A percentile compares a stretch with the other conserved stretches of the same genome.
Conservation (phyloP, 2,797 vertebrate species). For the Melopsittacus undulatus region DNA sequence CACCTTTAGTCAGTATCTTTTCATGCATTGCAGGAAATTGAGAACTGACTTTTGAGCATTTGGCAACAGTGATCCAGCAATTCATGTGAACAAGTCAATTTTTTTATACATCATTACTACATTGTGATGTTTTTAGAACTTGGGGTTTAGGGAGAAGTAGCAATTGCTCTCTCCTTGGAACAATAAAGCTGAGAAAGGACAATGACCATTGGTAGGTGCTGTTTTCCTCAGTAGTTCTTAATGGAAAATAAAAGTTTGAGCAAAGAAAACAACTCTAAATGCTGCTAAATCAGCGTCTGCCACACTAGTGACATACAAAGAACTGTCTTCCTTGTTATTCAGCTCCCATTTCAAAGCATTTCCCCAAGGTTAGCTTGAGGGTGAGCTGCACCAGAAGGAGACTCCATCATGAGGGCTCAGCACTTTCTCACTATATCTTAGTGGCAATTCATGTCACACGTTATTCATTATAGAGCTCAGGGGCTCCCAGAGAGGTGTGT, state of each 20-base stretch:
- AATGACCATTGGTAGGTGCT: not conserved
- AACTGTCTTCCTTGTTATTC: not conserved
- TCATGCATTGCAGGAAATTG: not conserved
- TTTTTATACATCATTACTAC: not conserved
- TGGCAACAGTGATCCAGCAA: slow-evolving; percentile 7
- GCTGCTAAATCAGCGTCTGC: slow-evolving; percentile 1
- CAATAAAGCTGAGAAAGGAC: not conserved
- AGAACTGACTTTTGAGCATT: slow-evolving; percentile 2
- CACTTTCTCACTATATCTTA: not conserved
- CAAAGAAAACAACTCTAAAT: not conserved
- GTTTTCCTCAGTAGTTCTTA: not conserved
- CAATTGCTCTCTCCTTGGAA: not conserved
- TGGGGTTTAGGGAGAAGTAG: not conserved
- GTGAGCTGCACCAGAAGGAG: slow-evolving; percentile 9
- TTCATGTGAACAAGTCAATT: not conserved
- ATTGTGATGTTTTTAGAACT: not conserved
- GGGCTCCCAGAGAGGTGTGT: slow-evolving; percentile 25
- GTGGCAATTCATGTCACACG: slow-evolving; percentile 23
- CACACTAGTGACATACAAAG: not conserved
- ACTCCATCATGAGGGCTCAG: slow-evolving; percentile 2
- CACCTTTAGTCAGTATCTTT: not conserved
- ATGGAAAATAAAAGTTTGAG: not conserved
- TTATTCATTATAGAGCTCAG: not conserved
- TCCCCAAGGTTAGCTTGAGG: slow-evolving; percentile 49
- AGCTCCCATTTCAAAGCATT: slow-evolving; percentile 29